phyloP scores from a whole-genome alignment of 2,888 invertebrate species.

The Agapetus fuscipes region DNA sequence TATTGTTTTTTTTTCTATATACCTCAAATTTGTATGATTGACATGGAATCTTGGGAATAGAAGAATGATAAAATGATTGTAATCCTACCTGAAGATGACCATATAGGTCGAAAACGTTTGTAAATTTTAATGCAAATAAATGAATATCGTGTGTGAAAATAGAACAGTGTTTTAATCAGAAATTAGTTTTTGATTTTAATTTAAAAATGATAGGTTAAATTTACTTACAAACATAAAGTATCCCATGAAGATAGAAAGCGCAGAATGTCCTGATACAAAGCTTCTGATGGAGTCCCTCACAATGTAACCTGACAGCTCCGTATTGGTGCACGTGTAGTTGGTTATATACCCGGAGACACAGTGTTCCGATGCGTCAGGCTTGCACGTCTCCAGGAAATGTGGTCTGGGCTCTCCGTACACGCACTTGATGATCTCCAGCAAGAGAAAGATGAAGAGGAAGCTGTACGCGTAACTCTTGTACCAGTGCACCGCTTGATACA shows the following conservation, averaged over 20 bases:
- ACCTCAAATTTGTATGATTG: too few species aligned
- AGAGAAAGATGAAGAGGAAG: constrained; percentile 47
- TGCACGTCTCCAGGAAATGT: constrained; percentile 65
- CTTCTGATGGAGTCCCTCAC: constrained; percentile 56
- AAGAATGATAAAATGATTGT: too few species aligned
- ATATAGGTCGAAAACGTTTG: too few species aligned
- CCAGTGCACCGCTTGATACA: constrained; percentile 37
- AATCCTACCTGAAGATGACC: too few species aligned
- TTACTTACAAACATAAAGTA: constrained; percentile 52
- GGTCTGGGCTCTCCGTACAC: constrained; percentile 64
- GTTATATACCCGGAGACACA: constrained; percentile 51
- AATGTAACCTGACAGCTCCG: constrained; percentile 43
- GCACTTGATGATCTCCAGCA: constrained; percentile 55
- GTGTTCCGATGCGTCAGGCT: constrained; percentile 52
- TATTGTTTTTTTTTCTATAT: too few species aligned
- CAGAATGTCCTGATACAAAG: constrained; percentile 71
- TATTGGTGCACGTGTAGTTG: constrained; percentile 56
- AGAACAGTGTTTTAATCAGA: too few species aligned
- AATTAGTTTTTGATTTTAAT: too few species aligned
- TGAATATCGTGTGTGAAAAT: too few species aligned
- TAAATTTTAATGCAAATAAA: too few species aligned
- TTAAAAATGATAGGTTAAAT: not conserved
- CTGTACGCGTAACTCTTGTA: constrained; percentile 57
- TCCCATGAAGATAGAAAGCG: constrained; percentile 56
- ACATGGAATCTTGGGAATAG: too few species aligned